Evolutionary conservation across 2,888 invertebrate genomes (phyloP), one percentile per base, ranked within the genome.

Genomic region (Acholoe squamosa): DNA sequence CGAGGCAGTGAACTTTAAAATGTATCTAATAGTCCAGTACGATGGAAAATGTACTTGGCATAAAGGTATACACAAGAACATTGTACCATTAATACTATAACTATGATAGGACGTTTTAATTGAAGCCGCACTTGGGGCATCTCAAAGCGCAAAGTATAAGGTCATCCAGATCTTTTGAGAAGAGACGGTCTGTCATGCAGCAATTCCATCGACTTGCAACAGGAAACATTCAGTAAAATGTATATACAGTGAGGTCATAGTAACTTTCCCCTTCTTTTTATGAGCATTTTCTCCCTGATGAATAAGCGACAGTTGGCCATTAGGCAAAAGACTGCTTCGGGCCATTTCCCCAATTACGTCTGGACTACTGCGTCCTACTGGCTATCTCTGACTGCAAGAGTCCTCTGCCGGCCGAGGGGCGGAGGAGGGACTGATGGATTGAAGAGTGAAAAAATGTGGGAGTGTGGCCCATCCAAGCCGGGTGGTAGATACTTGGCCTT

Each of bases 381-480:
- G 61, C 61, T 61, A 61, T 61, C 61, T 61, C 61, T 61, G 61
- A 61, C 61, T 61, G 22, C 61, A 61, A 61, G 43, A 61, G 61
- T 19, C 61, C 61, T 61, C 61, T 61, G 61, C 61, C 61, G 19
- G 19, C 61, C 61, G n/a, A n/a, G n/a, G 61, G 61, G n/a, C 22
- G 61, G 61, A n/a, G n/a, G 3, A n/a, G 19, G 61, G 22, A n/a
- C 61, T 61, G 61, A 61, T 61, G 61, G 61, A 61, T 61, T 61
- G 61, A 19, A 19, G 61, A 61, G 22, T 61, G 61, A 61, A 61
- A n/a, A 61, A 61, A 61, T 61, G 61, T 61, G 61, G 61, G 61
- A n/a, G 61, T 61, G 61, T 61, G 61, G 61, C 61, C n/a, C 61
- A 61, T n/a, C 61, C 61, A 14, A 61, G 61, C 61, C 5, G n/a